These are phyloP conservation scores for Crossaster papposus DNA, from an alignment of 53 echinoderm and acorn worm genomes.

Conservation along the genomic window DNA sequence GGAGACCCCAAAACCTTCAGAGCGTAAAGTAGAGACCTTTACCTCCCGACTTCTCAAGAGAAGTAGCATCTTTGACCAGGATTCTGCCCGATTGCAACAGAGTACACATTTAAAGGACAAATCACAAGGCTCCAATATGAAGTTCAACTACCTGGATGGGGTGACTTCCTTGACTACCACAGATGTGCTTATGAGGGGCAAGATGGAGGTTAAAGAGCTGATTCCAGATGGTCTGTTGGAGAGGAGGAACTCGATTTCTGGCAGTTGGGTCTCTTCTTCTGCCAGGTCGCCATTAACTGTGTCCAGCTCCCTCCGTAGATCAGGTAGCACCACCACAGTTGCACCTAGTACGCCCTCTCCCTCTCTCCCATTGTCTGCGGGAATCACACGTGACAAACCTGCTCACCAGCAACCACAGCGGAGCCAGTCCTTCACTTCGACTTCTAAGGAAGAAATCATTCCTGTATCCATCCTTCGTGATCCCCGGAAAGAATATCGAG, in stretches of 20 bases:
- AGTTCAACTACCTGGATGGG: conserved; percentile 53
- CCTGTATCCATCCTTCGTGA: conserved; percentile 53
- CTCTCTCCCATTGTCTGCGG: conserved; percentile 41
- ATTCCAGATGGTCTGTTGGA: conserved; percentile 54
- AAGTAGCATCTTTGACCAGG: conserved; percentile 94
- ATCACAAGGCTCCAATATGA: conserved; percentile 12
- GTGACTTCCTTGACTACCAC: conserved; percentile 40
- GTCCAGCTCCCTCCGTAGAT: conserved; percentile 39
- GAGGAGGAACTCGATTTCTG: conserved; percentile 55
- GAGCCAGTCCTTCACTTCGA: conserved; percentile 46
- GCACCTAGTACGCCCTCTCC: conserved; percentile 46
- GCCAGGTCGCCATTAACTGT: conserved; percentile 38
- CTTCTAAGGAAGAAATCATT: conserved; percentile 39
- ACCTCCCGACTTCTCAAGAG: conserved; percentile 67
- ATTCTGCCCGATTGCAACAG: conserved; percentile 78
- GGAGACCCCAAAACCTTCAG: conserved; percentile 60
- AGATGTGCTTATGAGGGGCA: conserved; percentile 50
- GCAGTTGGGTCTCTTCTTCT: conserved; percentile 45
- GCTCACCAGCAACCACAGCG: conserved; percentile 34
- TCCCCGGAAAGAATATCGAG: conserved; percentile 48
- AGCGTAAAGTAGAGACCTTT: conserved; percentile 63
- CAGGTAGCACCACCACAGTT: conserved; percentile 24
- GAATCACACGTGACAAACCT: conserved; percentile 33
- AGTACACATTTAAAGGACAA: conserved; percentile 49
- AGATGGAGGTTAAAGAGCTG: conserved; percentile 52